These are phyloP conservation scores for Platerodrilus igneus DNA, from an alignment of 2,888 invertebrate species.

Conservation along the genomic window DNA sequence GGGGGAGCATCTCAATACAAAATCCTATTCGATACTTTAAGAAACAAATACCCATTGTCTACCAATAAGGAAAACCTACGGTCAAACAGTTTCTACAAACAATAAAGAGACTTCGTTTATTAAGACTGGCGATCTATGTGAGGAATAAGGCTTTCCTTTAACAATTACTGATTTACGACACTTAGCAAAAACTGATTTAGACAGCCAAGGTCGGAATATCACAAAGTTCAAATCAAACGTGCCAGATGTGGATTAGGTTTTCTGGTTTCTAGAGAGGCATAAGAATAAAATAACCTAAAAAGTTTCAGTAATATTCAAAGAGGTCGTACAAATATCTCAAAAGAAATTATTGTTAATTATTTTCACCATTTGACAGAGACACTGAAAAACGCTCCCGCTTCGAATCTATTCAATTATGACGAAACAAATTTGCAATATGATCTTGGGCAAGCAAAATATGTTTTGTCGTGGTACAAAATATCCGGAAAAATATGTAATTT, in stretches of 20 bases:
- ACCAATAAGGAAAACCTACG: constrained; percentile 12
- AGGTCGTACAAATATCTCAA: background rate
- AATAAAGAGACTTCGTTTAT: constrained; percentile 15
- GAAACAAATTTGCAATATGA: constrained; percentile 9
- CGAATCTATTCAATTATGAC: too few relatives aligned
- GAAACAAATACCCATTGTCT: constrained; percentile 7
- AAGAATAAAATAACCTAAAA: background rate
- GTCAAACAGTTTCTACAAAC: constrained; percentile 12
- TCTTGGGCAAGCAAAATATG: constrained; percentile 10
- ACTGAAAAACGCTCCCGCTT: background rate
- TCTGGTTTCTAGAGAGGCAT: background rate
- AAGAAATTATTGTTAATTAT: background rate
- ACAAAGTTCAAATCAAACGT: constrained; percentile 4
- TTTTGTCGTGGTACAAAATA: constrained; percentile 19
- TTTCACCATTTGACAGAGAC: background rate
- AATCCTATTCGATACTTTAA: constrained; percentile 12
- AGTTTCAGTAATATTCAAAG: background rate
- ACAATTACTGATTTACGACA: constrained; percentile 9
- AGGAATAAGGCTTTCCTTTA: constrained; percentile 18
- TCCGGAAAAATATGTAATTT: constrained; percentile 23
- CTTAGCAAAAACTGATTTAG: constrained; percentile 15
- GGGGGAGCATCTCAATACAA: constrained; percentile 6
- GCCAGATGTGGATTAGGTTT: background rate
- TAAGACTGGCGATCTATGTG: constrained; percentile 11
- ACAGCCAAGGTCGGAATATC: constrained; percentile 11